Base-by-base conservation (phyloP, 1,140 invertebrate genomes). In the Trachymyrmex septentrionalis region DNA sequence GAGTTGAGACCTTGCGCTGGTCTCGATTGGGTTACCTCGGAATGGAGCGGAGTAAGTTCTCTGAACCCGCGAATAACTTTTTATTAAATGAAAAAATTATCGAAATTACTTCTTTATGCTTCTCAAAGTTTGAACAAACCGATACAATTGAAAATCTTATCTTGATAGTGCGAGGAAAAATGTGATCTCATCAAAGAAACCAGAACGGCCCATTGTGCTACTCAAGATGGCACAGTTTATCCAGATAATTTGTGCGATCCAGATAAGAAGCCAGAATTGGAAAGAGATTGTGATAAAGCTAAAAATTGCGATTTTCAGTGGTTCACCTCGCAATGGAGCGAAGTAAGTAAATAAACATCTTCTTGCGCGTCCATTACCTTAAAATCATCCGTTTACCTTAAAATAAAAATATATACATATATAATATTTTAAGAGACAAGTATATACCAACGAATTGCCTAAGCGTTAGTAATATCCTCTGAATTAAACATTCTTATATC, bases 21-120 rank as follows among this genome's bases (percentile, higher is more conserved):
- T 14, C 97, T 99, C 19, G 98, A 99, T 93, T 99, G 99, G 98
- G 96, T 99, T 48, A 96, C 97, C 0, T 97, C 98, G 7, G 97
- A 97, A 34, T 99, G 99, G 99, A 97, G 97, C 91, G 98, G 98
- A 81, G 98, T 99, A 96, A 97, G 97, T 95, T 77, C 84, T 50
- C 1, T 30, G 6, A 78, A 48, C 2, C 5, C 19, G n/a, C 19
- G 0, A 69, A 7, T 73, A 19, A 72, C 19, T 59, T 86, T 86
- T 38, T 55, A 3, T 64, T 71, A 21, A 84, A 34, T 73, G 55
- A 86, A 30, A 77, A 38, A 64, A 57, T 53, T 57, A 53, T 14
- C 24, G 6, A 55, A 44, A 86, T 69, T 81, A 73, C 90, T n/a
- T 55, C 0, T 53, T 3, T 53, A 27, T 5, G 7, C 1, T 21